Evolutionary conservation across 2,888 invertebrate genomes (phyloP).

Genomic region (Ceraclea dissimilis): DNA sequence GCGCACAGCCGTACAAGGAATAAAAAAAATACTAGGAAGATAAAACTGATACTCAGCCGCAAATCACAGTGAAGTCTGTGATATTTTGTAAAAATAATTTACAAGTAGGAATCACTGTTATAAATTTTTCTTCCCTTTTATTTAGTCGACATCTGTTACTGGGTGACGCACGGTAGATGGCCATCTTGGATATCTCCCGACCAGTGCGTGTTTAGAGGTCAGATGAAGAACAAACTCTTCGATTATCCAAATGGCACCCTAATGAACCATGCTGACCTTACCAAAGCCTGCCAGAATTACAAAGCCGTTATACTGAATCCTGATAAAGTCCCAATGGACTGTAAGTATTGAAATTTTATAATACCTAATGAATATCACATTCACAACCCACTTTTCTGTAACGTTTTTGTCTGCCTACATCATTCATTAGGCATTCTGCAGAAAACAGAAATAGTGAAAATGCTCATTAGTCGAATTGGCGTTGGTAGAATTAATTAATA

Average conservation of each 20-base stretch:
- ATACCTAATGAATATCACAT: background rate
- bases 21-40: no score
- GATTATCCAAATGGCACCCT: background rate
- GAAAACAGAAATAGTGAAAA: no score
- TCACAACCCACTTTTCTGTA: background rate
- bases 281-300: background rate
- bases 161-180: background rate
- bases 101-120: no score
- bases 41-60: no score
- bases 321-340: background rate
- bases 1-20: no score
- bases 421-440: no score
- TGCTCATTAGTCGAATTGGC: no score
- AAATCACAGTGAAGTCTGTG: no score
- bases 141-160: background rate
- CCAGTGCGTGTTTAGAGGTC: background rate
- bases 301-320: background rate
- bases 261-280: background rate
- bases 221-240: background rate
- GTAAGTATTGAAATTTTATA: background rate
- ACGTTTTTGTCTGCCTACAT: no score
- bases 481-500: no score
- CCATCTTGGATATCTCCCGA: background rate
- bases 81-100: no score
- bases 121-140: no score